These are phyloP conservation scores for Xenops minutus DNA, from an alignment of 2,797 vertebrate genomes.

Conservation along the genomic window DNA sequence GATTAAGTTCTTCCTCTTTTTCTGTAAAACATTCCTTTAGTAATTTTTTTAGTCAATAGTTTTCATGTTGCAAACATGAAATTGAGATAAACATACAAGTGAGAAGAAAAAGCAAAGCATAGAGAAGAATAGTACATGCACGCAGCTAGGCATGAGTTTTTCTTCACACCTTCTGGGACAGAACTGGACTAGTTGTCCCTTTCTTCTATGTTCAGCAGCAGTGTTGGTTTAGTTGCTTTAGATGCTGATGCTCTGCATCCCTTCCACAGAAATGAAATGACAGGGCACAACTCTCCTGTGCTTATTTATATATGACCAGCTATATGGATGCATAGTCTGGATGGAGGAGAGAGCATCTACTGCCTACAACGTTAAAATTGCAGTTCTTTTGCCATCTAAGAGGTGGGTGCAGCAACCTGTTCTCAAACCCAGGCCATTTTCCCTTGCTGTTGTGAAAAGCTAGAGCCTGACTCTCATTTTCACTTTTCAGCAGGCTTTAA, in stretches of 20 bases:
- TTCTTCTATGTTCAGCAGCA: neutral
- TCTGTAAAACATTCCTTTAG: neutral
- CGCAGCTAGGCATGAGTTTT: neutral
- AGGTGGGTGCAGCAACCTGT: neutral
- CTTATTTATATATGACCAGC: accelerated
- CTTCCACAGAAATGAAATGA: neutral
- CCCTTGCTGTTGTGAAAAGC: neutral
- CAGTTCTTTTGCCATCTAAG: neutral
- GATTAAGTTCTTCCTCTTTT: neutral
- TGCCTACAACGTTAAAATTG: neutral
- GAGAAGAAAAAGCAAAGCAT: neutral
- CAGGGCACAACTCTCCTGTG: neutral
- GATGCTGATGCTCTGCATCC: neutral
- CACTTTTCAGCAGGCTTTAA: neutral
- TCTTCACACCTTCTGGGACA: neutral
- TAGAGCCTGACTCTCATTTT: neutral
- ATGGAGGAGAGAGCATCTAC: neutral
- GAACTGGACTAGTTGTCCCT: neutral
- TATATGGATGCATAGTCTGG: accelerated
- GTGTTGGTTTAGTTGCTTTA: neutral
- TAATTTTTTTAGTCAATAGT: neutral
- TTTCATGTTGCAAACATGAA: neutral
- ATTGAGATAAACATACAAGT: neutral
- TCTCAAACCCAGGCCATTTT: neutral
- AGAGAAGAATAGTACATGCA: neutral